These are phyloP conservation scores for Pangasius larnaudii DNA, from an alignment of 2,797 vertebrate species.

Conservation along the genomic window DNA sequence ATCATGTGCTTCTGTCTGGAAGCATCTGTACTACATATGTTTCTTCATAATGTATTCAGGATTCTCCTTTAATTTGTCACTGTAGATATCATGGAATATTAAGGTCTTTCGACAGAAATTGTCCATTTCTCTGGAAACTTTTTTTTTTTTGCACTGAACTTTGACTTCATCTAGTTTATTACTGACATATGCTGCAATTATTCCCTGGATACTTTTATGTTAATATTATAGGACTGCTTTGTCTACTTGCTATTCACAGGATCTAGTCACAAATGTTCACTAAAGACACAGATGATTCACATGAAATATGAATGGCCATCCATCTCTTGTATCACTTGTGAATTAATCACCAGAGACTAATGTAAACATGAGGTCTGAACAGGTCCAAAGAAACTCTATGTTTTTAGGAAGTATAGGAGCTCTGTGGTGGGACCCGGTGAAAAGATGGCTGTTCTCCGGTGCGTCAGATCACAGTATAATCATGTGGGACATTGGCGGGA, in stretches of 20 bases:
- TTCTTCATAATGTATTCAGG: too few relatives aligned
- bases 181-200: neutral
- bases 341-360: neutral
- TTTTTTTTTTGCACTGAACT: too few relatives aligned
- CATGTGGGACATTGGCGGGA: conserved; percentile 99
- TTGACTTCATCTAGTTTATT: too few relatives aligned
- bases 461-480: conserved; percentile 96
- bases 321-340: neutral
- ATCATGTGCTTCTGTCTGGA: too few relatives aligned
- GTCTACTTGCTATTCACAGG: neutral
- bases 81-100: too few relatives aligned
- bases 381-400: neutral
- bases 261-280: neutral
- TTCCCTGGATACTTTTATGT: neutral
- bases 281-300: neutral
- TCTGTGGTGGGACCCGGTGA: conserved; percentile 94
- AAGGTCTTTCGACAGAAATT: too few relatives aligned
- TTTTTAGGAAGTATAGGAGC: conserved; percentile 85
- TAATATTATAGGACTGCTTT: neutral
- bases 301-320: neutral
- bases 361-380: neutral
- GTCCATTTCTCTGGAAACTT: too few relatives aligned
- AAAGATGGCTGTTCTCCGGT: conserved; percentile 93
- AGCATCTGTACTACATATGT: too few relatives aligned
- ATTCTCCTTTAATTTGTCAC: too few relatives aligned